A percentile compares a stretch with the other conserved stretches of the same genome.
These are phyloP conservation scores for Leucopsar rothschildi DNA, from an alignment of 2,113 vertebrate species.

Conservation along the genomic window DNA sequence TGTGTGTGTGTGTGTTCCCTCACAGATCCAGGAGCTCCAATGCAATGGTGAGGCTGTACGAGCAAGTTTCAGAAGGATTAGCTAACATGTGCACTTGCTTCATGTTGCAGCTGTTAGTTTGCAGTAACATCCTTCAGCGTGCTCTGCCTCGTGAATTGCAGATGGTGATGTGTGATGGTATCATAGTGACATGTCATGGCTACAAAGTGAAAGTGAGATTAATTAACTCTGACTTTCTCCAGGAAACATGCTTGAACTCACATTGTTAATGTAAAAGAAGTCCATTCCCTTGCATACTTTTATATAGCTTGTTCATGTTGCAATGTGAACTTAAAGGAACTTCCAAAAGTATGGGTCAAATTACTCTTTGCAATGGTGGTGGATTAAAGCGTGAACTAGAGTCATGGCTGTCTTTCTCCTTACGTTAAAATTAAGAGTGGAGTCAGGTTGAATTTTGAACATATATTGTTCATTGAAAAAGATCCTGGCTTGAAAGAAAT, in stretches of 20 bases:
- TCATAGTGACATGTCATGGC: neutral
- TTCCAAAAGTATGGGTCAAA: neutral
- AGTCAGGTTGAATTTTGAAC: neutral
- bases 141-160: neutral
- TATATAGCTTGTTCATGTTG: neutral
- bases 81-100: neutral
- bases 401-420: neutral
- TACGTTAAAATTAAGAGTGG: neutral
- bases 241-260: neutral
- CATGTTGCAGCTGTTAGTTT: neutral
- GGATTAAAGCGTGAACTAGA: neutral
- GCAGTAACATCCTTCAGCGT: neutral
- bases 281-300: neutral
- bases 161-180: neutral
- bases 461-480: neutral
- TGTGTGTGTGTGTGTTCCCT: neutral
- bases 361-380: neutral
- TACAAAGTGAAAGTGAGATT: neutral
- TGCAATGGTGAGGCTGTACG: rapidly evolving
- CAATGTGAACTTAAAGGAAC: neutral
- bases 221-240: neutral
- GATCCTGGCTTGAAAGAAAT: neutral
- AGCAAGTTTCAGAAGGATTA: neutral
- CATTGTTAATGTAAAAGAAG: neutral
- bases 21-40: neutral